Evolutionary conservation across 1,140 invertebrate species (phyloP).

Genomic region (Apis dorsata): DNA sequence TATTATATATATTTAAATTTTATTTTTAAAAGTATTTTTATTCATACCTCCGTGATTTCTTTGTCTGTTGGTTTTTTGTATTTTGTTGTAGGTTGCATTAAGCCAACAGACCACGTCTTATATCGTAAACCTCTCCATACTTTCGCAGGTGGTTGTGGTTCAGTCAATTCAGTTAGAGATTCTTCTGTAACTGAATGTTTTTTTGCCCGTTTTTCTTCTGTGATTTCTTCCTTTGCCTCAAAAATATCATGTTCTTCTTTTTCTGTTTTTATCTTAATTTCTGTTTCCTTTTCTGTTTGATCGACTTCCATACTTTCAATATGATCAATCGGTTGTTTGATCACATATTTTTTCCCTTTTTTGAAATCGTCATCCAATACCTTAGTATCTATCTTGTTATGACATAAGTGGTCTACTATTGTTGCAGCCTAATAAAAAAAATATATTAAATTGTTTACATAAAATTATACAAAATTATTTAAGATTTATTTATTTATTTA

Average conservation of each 20-base stretch:
- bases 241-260: constrained; percentile 81
- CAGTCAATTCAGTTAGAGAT: constrained; percentile 61
- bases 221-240: constrained; percentile 77
- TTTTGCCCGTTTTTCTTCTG: constrained; percentile 79
- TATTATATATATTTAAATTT: background rate
- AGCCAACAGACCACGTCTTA: constrained; percentile 85
- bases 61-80: constrained; percentile 89
- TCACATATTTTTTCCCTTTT: constrained; percentile 69
- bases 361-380: constrained; percentile 75
- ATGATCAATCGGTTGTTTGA: constrained; percentile 64
- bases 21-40: constrained; percentile 1
- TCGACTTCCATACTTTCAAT: constrained; percentile 68
- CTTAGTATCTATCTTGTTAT: constrained; percentile 79
- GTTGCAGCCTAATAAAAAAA: constrained; percentile 79
- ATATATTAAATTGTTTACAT: background rate
- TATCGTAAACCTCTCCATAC: constrained; percentile 88
- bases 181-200: constrained; percentile 76
- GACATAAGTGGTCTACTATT: constrained; percentile 84
- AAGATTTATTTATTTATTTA: too few relatives aligned
- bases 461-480: too few relatives aligned
- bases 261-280: constrained; percentile 74
- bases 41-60: constrained; percentile 88
- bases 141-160: constrained; percentile 82
- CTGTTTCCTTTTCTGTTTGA: constrained; percentile 61
- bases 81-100: constrained; percentile 84